Conservation (phyloP, 2,888 invertebrate species). For the Leistus spinibarbis region DNA sequence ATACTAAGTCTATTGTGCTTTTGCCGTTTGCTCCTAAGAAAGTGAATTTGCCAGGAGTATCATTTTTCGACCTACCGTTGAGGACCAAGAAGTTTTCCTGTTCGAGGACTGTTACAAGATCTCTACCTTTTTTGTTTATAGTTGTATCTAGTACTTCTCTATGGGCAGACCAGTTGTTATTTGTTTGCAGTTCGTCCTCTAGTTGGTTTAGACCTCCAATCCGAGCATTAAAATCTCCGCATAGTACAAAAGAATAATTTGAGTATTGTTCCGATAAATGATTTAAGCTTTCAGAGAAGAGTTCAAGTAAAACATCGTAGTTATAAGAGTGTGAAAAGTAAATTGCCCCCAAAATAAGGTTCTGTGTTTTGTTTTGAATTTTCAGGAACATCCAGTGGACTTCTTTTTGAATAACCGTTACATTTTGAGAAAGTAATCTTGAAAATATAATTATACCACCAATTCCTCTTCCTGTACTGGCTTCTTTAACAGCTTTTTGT, state of each 20-base stretch:
- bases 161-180: not conserved
- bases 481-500: not conserved
- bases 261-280: not conserved
- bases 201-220: conserved; percentile 4
- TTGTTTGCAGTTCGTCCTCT: not conserved
- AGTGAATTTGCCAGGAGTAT: not conserved
- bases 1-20: too few species aligned
- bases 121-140: conserved; percentile 7
- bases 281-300: conserved; percentile 1
- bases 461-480: not conserved
- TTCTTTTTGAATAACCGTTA: not conserved
- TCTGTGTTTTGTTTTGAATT: not conserved
- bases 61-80: not conserved
- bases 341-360: not conserved
- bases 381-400: conserved; percentile 1
- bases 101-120: not conserved
- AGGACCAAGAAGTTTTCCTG: not conserved
- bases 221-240: conserved; percentile 1
- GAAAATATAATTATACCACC: not conserved
- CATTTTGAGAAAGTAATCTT: not conserved
- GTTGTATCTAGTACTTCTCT: not conserved
- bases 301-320: conserved; percentile 2
- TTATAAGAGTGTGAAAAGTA: conserved; percentile 1
- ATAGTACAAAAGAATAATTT: not conserved
- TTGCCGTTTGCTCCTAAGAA: not conserved